Evolutionary conservation across 2,113 vertebrate genomes (phyloP), one percentile per base, ranked within the genome.

Genomic region (Clarias batrachus): DNA sequence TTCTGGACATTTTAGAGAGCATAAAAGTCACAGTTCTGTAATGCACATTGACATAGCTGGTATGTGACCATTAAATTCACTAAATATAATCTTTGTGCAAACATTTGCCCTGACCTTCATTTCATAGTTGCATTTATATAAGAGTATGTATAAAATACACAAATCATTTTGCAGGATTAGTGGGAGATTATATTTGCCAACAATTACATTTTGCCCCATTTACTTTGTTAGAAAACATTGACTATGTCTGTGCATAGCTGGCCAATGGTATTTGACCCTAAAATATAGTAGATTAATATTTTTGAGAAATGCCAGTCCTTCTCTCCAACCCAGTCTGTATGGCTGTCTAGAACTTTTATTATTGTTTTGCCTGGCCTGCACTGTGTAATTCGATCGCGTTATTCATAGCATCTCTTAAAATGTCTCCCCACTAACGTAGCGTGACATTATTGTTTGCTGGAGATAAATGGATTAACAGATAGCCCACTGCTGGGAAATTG

Each of bases 401-500:
- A 94, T 94, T 94, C 92, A 94, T 94, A 93, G 88, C 91, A 91
- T 94, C 93, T 93, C 89, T 90, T 89, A 92, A 90, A 91, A 93
- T 82, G 91, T 89, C 91, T 91, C 89, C 92, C 91, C 92, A 90
- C 85, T 88, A 91, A 91, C 92, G 92, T 91, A 91, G 90, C 90
- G 89, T 94, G 94, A 92, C 94, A 93, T 94, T 94, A 93, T 92
- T 93, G 93, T 94, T 94, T 94, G 92, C 91, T 89, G 90, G 94
- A 93, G 91, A 93, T 92, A 94, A 94, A 93, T 93, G 92, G 91
- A 93, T 93, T 93, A 94, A 91, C 73, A 90, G 92, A 92, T 89
- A 89, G 89, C 91, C 90, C 91, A 91, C 91, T 91, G 93, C 92
- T 92, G 89, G 93, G 91, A 94, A 94, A 93, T 92, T 91, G 93